Percentiles rank a stretch among this genome's conserved stretches.
Evolutionary conservation across 2,113 vertebrate species (phyloP).

Genomic region (Hucho hucho): DNA sequence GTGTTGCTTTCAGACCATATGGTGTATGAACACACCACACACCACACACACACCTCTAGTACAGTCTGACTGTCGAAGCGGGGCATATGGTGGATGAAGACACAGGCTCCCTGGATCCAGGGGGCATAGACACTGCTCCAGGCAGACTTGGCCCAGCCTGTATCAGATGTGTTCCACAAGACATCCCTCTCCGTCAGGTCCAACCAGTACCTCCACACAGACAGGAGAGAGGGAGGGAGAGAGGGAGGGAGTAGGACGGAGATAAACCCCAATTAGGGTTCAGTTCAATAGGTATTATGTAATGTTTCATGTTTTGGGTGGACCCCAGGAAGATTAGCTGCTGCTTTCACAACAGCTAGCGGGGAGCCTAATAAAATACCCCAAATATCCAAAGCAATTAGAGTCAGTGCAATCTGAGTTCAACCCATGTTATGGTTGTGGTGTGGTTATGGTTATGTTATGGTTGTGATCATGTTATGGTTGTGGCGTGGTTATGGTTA

Average conservation of each 20-base stretch:
- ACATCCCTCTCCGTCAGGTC: constrained; percentile 76
- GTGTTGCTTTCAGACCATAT: too few species aligned
- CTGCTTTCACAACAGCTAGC: too few species aligned
- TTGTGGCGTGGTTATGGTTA: too few species aligned
- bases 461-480: too few species aligned
- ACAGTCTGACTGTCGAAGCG: constrained; percentile 69
- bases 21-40: background rate
- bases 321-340: too few species aligned
- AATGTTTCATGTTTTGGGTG: too few species aligned
- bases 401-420: background rate
- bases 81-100: constrained; percentile 77
- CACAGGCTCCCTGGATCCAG: constrained; percentile 60
- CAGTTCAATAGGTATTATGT: background rate
- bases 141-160: constrained; percentile 81
- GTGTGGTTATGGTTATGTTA: too few species aligned
- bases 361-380: too few species aligned
- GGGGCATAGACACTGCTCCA: constrained; percentile 80
- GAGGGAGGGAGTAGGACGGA: background rate
- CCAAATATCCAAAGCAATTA: background rate
- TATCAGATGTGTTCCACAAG: constrained; percentile 82
- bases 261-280: background rate
- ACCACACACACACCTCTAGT: constrained; percentile 67
- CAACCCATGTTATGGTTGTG: background rate
- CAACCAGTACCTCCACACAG: constrained; percentile 75
- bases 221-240: background rate